Evolutionary conservation across 2,797 vertebrate genomes (phyloP), one percentile per base, ranked within the genome.

Genomic region (Apodemus agrarius): DNA sequence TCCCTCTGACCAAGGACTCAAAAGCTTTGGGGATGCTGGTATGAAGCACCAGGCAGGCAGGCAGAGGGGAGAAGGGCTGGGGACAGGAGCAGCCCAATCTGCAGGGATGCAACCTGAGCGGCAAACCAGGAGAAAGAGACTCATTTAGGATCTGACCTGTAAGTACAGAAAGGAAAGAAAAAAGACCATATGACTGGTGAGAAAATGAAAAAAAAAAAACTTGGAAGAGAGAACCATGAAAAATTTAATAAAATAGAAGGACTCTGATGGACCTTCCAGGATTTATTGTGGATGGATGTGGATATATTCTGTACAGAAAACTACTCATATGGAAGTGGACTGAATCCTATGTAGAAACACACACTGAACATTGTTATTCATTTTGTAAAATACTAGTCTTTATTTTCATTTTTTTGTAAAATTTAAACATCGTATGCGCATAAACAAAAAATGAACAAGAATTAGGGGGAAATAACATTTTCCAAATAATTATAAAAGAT

Each of bases 301-400:
- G 99, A 99, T 99, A 97, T 97, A 99, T 99, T 99, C 99, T 99
- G 99, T 99, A 99, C 99, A 99, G 99, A 99, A 99, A 99, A 98
- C 93, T 97, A 95, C 97, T 97, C 90, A 65, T 96, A 93, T 96
- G 97, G 97, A 98, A 98, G 97, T 98, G 99, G 99, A 99, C 99
- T 99, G 99, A 99, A 99, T 98, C 98, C 99, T 99, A 98, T 99
- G 99, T 99, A 99, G 99, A 99, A 97, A 97, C 99, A 99, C 98
- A 99, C 98, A 99, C 99, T 98, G 98, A 99, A 99, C 99, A 99
- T 98, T 99, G 99, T 99, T 99, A 99, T 99, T 99, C 99, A 99
- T 99, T 99, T 99, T 99, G 99, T 99, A 99, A 99, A 99, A 99
- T 99, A 99, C 99, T 99, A 99, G 99, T 99, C 99, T 99, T 99